Base-by-base conservation (phyloP, 2,797 vertebrate species). In the Gymnocypris eckloni region DNA sequence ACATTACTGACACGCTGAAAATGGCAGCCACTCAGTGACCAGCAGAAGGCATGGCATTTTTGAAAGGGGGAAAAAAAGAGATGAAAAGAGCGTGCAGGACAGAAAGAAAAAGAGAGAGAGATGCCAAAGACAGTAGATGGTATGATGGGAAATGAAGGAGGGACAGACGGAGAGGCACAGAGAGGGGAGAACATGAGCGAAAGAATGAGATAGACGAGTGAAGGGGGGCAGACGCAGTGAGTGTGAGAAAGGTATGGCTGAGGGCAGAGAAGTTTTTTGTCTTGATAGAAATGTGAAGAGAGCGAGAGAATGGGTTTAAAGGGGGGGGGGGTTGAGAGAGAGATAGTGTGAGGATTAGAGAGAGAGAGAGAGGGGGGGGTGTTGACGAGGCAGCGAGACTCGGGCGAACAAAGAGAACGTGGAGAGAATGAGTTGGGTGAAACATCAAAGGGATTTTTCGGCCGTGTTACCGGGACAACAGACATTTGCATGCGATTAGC, bases 401-500 rank as follows among this genome's bases (percentile, higher is more conserved):
- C 91, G 93, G 93, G 93, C 92, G 94, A 95, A 96, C 95, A 96
- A 96, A 96, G 95, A 93, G 94, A 95, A 95, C 94, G 95, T 95
- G 95, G 94, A 95, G 95, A 95, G 95, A 96, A 95, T 95, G 95
- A 95, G 94, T 94, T 93, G 95, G 94, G 95, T 95, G 94, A 94
- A 95, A 96, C 95, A 95, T 96, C 95, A 96, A 96, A 96, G 95
- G 95, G 95, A 96, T 96, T 95, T 96, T 96, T 96, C 93, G 94
- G 93, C 93, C 93, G 95, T 93, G 95, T 96, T 96, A 96, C 95
- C 95, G 95, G 95, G 95, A 96, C 95, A 95, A 96, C 95, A 96
- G 95, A 95, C 95, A 96, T 96, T 96, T 96, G 95, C 95, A 96
- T 96, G 95, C 94, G 95, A 96, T 96, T 96, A 96, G 95, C 95